phyloP scores from a whole-genome alignment of 2,797 vertebrate genomes.

The Peromyscus melanophrys region DNA sequence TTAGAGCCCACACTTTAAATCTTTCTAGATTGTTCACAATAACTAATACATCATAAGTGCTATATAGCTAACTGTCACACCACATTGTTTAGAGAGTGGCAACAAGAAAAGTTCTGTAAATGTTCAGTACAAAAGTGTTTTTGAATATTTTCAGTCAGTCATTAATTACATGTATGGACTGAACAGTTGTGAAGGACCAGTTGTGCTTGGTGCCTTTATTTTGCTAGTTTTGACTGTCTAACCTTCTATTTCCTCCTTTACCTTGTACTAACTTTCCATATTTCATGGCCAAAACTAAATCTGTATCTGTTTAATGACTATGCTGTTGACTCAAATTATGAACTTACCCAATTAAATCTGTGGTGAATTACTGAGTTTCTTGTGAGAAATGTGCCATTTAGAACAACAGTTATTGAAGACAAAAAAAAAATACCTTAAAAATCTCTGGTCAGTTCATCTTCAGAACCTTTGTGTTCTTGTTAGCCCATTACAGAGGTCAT shows the following conservation, averaged over 20 bases:
- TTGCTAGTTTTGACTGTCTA: not conserved
- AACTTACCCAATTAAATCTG: not conserved
- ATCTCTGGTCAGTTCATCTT: not conserved
- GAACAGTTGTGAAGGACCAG: not conserved
- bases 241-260: not conserved
- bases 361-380: not conserved
- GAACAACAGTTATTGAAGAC: not conserved
- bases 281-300: not conserved
- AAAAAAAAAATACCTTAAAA: constrained; percentile 18
- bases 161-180: not conserved
- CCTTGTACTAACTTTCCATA: constrained; percentile 10
- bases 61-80: not conserved
- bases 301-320: not conserved
- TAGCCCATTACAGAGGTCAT: not conserved
- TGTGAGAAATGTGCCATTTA: constrained; percentile 26
- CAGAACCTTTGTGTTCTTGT: not conserved
- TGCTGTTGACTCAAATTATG: not conserved
- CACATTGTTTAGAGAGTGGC: not conserved
- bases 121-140: too few relatives aligned
- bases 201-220: not conserved
- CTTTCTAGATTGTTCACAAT: not conserved
- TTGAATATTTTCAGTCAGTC: not conserved
- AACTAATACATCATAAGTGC: not conserved
- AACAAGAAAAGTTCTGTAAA: not conserved
- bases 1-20: not conserved